Evolutionary conservation across 2,797 vertebrate species (phyloP).

Genomic region (Rousettus madagascariensis): DNA sequence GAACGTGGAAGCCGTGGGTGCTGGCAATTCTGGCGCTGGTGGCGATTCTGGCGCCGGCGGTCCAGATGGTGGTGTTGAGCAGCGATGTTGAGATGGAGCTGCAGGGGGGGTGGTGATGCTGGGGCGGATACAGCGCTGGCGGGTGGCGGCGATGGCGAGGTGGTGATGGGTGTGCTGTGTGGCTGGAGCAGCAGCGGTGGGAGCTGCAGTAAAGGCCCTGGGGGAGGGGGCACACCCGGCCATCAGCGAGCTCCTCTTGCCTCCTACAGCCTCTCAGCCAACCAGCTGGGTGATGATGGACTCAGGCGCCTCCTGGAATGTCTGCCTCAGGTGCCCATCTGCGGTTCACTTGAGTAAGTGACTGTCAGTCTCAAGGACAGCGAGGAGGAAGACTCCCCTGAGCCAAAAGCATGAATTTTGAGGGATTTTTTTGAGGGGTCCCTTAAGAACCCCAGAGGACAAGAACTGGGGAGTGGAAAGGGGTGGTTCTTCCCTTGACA

Average conservation of each 20-base stretch:
- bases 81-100: background rate
- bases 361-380: background rate
- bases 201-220: background rate
- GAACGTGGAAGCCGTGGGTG: background rate
- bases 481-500: background rate
- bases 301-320: slow-evolving; percentile 83
- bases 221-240: accelerated
- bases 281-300: slow-evolving; percentile 86
- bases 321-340: slow-evolving; percentile 82
- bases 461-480: background rate
- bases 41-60: background rate
- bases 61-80: background rate
- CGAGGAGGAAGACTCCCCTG: no score
- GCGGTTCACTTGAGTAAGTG: slow-evolving; percentile 88
- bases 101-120: no score
- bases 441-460: background rate
- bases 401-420: background rate
- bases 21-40: background rate
- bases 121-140: no score
- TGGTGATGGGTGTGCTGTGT: background rate
- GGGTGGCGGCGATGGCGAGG: background rate
- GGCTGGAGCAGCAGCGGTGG: background rate
- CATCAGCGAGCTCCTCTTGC: background rate
- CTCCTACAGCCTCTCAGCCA: slow-evolving; percentile 88
- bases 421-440: background rate